Evolutionary conservation across 64 coral and sea anemone species (phyloP).

Genomic region (Actinia equina): DNA sequence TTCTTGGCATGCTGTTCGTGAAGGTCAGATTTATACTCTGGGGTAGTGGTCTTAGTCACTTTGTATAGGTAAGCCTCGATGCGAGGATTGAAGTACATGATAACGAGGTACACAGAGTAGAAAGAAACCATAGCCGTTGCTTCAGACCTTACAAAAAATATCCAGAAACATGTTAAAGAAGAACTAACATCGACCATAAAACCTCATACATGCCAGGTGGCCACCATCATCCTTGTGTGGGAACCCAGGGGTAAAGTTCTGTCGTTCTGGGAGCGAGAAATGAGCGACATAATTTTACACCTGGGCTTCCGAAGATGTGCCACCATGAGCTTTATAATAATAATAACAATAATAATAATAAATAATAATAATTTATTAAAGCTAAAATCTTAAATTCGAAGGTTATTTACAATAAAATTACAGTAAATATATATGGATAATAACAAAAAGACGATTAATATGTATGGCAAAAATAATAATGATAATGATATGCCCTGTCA

Average conservation of each 20-base stretch:
- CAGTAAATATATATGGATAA: too few relatives aligned
- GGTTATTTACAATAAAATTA: too few relatives aligned
- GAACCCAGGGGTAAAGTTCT: too few relatives aligned
- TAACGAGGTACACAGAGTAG: conserved; percentile 83
- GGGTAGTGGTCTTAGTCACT: conserved; percentile 81
- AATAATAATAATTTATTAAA: too few relatives aligned
- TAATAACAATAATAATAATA: too few relatives aligned
- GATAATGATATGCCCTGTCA: too few relatives aligned
- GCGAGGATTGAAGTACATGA: conserved; percentile 96
- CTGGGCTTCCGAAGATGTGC: not conserved
- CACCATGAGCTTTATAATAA: too few relatives aligned
- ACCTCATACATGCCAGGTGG: not conserved
- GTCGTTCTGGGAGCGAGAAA: too few relatives aligned
- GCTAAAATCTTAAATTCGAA: too few relatives aligned
- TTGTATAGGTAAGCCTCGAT: conserved; percentile 84
- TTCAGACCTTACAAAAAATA: conserved; percentile 62
- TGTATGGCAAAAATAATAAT: too few relatives aligned
- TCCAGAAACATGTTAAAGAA: not conserved
- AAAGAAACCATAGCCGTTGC: conserved; percentile 94
- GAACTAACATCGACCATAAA: not conserved
- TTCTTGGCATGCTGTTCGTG: conserved; percentile 48
- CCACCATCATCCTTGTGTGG: too few relatives aligned
- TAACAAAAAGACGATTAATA: too few relatives aligned
- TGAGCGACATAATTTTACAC: not conserved
- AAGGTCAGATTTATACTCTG: conserved; percentile 73